Conservation (phyloP, 2,888 invertebrate genomes). For the Boloria selene region DNA sequence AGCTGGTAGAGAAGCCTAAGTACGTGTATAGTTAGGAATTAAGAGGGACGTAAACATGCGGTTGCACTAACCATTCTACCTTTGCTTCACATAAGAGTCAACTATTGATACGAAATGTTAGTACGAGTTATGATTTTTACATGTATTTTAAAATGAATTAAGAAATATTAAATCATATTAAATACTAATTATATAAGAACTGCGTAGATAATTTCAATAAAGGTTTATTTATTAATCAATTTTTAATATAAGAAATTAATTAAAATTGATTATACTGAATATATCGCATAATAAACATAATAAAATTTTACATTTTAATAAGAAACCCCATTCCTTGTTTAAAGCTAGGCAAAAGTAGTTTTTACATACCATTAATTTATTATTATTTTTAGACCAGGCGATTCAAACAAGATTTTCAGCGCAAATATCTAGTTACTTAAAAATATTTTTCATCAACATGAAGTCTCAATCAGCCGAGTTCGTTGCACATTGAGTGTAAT, state of each 20-base stretch:
- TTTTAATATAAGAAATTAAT: no score
- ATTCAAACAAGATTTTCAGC: not conserved
- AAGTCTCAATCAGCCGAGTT: slow-evolving; percentile 1
- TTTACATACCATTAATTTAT: no score
- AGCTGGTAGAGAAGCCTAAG: slow-evolving; percentile 17
- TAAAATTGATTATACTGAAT: no score
- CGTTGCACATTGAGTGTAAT: slow-evolving; percentile 13
- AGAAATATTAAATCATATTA: no score
- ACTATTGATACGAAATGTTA: slow-evolving; percentile 15
- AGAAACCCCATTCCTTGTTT: no score
- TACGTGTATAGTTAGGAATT: slow-evolving; percentile 12
- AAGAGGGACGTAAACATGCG: slow-evolving; percentile 22
- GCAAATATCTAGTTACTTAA: slow-evolving; percentile 6
- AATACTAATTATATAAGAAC: no score
- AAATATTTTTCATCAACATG: slow-evolving; percentile 10
- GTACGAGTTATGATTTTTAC: not conserved
- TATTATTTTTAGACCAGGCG: no score
- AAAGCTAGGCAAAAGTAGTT: no score
- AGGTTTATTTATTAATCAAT: no score
- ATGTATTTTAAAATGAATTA: no score
- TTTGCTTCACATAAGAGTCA: slow-evolving; percentile 11
- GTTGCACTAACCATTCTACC: slow-evolving; percentile 18
- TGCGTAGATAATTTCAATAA: no score
- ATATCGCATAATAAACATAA: no score
- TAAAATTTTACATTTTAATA: not conserved